These are phyloP conservation scores for Artemia franciscana DNA, from an alignment of 1,140 invertebrate species.

Conservation along the genomic window DNA sequence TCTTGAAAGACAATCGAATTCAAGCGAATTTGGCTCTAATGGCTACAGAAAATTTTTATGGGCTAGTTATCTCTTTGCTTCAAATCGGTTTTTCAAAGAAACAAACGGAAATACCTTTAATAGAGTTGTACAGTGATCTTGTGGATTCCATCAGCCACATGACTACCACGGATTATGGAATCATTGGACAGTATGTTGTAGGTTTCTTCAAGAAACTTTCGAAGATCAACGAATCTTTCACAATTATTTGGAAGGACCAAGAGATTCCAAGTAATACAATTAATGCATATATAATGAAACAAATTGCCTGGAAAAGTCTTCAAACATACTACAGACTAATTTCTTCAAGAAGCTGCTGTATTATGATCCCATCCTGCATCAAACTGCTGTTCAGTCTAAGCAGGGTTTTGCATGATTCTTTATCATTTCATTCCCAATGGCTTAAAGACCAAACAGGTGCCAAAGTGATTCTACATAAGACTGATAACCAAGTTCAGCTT, in stretches of 20 bases:
- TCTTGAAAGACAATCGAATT: constrained; percentile 3
- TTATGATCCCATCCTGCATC: not conserved
- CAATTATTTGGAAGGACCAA: not conserved
- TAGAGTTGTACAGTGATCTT: not conserved
- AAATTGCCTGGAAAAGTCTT: not conserved
- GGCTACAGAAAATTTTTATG: constrained; percentile 1
- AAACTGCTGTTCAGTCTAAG: not conserved
- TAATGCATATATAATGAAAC: not conserved
- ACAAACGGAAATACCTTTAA: not conserved
- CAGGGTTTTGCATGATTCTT: not conserved
- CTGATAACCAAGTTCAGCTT: not conserved
- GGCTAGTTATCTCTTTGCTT: not conserved
- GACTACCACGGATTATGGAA: not conserved
- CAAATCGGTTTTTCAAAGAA: not conserved
- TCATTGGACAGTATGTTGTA: not conserved
- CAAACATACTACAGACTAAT: not conserved
- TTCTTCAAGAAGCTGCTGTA: not conserved
- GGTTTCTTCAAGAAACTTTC: not conserved
- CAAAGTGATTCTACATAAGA: not conserved
- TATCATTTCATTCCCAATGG: not conserved
- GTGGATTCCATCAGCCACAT: not conserved
- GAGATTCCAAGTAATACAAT: not conserved
- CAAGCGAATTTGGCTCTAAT: not conserved
- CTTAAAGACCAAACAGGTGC: not conserved
- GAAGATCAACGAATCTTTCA: not conserved